Evolutionary conservation across 2,888 invertebrate species (phyloP).

Genomic region (Pyrrhosoma nymphula): DNA sequence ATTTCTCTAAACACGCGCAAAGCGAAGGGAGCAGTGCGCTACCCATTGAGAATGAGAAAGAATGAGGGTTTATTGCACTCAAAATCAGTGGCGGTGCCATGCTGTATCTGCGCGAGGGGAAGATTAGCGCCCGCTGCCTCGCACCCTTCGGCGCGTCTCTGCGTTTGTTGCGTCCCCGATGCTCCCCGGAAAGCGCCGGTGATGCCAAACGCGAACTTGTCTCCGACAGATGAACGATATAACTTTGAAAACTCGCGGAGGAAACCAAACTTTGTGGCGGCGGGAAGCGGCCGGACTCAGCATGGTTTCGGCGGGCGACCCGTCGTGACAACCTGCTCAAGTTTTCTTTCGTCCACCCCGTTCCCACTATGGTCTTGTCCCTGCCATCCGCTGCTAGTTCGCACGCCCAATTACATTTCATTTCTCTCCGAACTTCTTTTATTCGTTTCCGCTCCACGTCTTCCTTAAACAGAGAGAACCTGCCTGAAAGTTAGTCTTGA

Average conservation of each 20-base stretch:
- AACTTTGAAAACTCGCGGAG: not conserved
- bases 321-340: not conserved
- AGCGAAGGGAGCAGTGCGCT: too few relatives aligned
- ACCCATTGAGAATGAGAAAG: too few relatives aligned
- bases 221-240: not conserved
- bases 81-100: too few relatives aligned
- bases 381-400: not conserved
- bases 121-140: too few relatives aligned
- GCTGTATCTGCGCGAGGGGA: too few relatives aligned
- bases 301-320: not conserved
- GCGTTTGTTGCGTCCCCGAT: not conserved
- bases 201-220: not conserved
- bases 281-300: not conserved
- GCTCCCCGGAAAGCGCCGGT: not conserved
- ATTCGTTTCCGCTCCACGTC: not conserved
- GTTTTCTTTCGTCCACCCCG: not conserved
- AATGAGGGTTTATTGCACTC: too few relatives aligned
- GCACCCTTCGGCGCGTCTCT: too few relatives aligned
- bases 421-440: not conserved
- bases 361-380: not conserved
- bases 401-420: not conserved
- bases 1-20: too few relatives aligned
- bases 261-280: not conserved
- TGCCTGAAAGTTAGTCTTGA: too few relatives aligned
- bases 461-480: too few relatives aligned